These are phyloP conservation scores for Lycopodina hypogea DNA, from an alignment of 37 sponge, comb jelly and placozoan genomes.

Conservation along the genomic window DNA sequence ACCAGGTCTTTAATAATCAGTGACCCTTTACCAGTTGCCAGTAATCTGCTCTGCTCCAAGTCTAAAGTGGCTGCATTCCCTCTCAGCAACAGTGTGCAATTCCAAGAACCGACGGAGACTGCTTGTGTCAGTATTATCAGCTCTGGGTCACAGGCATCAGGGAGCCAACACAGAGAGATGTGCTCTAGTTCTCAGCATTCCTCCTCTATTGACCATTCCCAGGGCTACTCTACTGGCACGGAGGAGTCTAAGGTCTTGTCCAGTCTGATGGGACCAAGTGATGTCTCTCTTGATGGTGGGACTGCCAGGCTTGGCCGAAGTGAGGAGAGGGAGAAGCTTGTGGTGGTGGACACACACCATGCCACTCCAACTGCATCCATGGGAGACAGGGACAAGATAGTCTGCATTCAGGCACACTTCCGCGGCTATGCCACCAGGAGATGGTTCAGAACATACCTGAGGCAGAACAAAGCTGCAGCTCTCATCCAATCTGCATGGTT, in stretches of 20 bases:
- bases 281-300: not conserved
- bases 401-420: constrained; percentile 23
- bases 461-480: constrained; percentile 29
- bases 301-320: not conserved
- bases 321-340: not conserved
- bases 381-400: not conserved
- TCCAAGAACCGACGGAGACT: too few species aligned
- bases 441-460: not conserved
- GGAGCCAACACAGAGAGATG: too few species aligned
- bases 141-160: too few species aligned
- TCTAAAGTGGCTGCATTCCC: constrained; percentile 3
- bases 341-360: not conserved
- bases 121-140: too few species aligned
- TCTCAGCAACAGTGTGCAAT: not conserved
- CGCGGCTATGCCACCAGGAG: constrained; percentile 20
- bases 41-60: constrained; percentile 1
- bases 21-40: too few species aligned
- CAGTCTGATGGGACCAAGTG: not conserved
- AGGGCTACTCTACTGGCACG: not conserved
- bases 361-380: not conserved
- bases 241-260: constrained; percentile 17
- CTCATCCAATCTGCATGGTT: constrained; percentile 64
- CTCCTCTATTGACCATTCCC: constrained; percentile 10
- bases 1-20: too few species aligned
- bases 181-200: not conserved